Conservation (phyloP, 2,888 invertebrate genomes). For the Tipula helvola region DNA sequence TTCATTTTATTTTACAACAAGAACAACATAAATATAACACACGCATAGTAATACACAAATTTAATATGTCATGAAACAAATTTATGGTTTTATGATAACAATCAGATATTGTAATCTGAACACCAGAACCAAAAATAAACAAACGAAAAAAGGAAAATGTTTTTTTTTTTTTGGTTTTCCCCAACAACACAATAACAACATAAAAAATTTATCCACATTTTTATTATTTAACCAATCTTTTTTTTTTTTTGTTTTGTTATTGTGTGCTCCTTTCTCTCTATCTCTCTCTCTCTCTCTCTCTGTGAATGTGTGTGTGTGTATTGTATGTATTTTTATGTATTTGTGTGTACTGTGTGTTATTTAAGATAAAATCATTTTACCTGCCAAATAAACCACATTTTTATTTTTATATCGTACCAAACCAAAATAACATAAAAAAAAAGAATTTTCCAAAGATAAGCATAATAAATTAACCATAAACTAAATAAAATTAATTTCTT, state of each 20-base stretch:
- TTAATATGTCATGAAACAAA: neutral
- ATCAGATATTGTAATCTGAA: neutral
- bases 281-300: neutral
- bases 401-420: neutral
- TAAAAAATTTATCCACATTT: neutral
- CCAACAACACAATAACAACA: neutral
- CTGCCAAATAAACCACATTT: neutral
- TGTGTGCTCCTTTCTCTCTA: neutral
- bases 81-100: neutral
- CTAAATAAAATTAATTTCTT: neutral
- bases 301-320: neutral
- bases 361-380: constrained; percentile 4
- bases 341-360: neutral
- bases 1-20: neutral
- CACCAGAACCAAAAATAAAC: neutral
- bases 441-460: neutral
- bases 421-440: neutral
- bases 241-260: neutral
- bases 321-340: neutral
- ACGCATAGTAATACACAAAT: neutral
- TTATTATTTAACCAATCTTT: neutral
- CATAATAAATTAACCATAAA: neutral
- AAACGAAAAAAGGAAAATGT: neutral
- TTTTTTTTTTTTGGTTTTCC: neutral
- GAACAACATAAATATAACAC: neutral